Conservation (phyloP, 2,113 vertebrate genomes). For the Ammodytes dubius region DNA sequence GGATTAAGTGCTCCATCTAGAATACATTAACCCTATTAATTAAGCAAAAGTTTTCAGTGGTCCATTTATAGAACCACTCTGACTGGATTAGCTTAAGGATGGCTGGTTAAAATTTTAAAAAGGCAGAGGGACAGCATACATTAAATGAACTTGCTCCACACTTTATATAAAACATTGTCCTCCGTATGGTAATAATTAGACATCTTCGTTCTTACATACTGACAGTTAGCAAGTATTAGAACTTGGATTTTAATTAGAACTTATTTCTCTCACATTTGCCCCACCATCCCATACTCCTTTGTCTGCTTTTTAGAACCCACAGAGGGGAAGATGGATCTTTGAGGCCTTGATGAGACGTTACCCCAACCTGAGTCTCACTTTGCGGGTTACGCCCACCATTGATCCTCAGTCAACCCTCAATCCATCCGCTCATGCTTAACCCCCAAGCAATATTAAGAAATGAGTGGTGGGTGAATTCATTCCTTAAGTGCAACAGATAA, state of each 20-base stretch:
- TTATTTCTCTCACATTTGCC: not conserved
- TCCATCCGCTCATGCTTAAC: not conserved
- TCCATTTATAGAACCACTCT: slow-evolving; percentile 69
- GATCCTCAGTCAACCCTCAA: not conserved
- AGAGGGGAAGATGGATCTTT: too few species aligned
- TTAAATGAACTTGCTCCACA: slow-evolving; percentile 36
- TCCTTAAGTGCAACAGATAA: not conserved
- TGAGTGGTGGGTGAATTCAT: too few species aligned
- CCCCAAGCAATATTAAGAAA: not conserved
- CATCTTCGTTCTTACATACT: not conserved
- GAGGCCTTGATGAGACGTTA: too few species aligned
- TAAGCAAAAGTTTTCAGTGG: slow-evolving; percentile 59
- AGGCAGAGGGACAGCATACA: slow-evolving; percentile 22
- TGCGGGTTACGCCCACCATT: not conserved
- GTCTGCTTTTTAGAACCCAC: too few species aligned
- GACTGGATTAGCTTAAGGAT: slow-evolving; percentile 51
- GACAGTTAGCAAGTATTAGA: not conserved
- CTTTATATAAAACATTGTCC: slow-evolving; percentile 1
- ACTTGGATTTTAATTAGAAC: not conserved
- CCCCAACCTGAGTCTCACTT: not conserved
- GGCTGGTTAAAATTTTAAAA: slow-evolving; percentile 49
- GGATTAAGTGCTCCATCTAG: slow-evolving; percentile 63
- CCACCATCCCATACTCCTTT: not conserved
- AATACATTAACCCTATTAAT: slow-evolving; percentile 77
- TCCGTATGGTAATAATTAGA: not conserved